These are phyloP conservation scores for Notarius quadriscutis DNA, from an alignment of 2,113 vertebrate genomes.

Conservation along the genomic window DNA sequence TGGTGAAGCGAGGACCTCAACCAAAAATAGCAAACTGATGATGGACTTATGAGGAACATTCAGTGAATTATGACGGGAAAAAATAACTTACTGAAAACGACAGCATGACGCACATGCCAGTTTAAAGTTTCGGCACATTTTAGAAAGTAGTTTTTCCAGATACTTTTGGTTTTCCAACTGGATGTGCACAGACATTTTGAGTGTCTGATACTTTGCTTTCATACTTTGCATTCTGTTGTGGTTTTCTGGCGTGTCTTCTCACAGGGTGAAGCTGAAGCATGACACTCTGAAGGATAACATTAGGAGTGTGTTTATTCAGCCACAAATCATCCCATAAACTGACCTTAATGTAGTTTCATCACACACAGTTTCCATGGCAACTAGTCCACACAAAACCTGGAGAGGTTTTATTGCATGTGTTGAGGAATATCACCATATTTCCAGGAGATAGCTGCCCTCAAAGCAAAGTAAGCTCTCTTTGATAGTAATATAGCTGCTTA, in stretches of 20 bases:
- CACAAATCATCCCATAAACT: constrained; percentile 32
- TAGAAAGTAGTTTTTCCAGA: neutral
- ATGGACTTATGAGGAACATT: constrained; percentile 1
- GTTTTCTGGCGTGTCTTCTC: constrained; percentile 14
- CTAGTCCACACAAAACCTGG: neutral
- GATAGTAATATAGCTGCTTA: neutral
- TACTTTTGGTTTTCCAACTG: constrained; percentile 11
- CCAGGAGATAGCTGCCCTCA: neutral
- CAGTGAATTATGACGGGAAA: constrained; percentile 13
- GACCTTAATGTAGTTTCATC: constrained; percentile 12
- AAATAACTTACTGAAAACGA: constrained; percentile 20
- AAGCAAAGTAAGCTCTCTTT: neutral
- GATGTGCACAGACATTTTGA: neutral
- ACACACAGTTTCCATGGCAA: neutral
- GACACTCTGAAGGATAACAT: constrained; percentile 9
- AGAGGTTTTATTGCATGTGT: neutral
- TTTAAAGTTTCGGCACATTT: neutral
- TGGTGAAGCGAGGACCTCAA: neutral
- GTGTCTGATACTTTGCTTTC: neutral
- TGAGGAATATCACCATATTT: neutral
- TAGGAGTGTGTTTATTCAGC: constrained; percentile 27
- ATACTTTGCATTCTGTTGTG: constrained; percentile 38
- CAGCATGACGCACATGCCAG: neutral
- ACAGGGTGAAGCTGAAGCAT: constrained; percentile 1
- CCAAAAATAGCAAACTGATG: constrained; percentile 14